These are phyloP conservation scores for Pelusios castaneus DNA, from an alignment of 2,113 vertebrate genomes.

Conservation along the genomic window DNA sequence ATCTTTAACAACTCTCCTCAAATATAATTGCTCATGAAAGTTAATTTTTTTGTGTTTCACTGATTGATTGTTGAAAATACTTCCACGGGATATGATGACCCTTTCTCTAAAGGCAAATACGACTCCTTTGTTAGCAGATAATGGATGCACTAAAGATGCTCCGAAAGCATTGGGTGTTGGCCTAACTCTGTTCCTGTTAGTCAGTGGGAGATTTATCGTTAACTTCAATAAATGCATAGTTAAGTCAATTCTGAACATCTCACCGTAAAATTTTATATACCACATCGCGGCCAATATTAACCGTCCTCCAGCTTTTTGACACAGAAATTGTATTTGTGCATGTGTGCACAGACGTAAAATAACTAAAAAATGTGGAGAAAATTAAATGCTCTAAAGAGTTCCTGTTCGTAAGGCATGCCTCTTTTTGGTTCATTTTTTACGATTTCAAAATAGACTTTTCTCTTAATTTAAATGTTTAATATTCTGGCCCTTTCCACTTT, in stretches of 20 bases:
- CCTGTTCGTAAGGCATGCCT: background rate
- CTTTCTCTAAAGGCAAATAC: background rate
- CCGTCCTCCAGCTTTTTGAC: background rate
- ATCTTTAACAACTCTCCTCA: background rate
- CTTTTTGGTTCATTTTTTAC: background rate
- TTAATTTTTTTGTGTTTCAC: background rate
- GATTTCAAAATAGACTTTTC: background rate
- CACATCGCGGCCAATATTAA: rapidly evolving
- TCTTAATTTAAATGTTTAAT: background rate
- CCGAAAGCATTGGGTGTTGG: rapidly evolving
- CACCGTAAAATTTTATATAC: background rate
- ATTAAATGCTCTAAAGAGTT: background rate
- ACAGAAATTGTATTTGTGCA: background rate
- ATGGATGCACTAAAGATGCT: background rate
- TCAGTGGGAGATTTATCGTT: background rate
- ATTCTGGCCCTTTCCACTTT: background rate
- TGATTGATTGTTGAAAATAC: background rate
- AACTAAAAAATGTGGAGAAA: background rate
- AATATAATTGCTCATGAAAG: background rate
- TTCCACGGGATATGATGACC: background rate
- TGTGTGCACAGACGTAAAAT: background rate
- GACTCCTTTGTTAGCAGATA: background rate
- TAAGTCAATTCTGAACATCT: background rate
- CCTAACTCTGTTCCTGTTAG: background rate
- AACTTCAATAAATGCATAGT: background rate